Conservation (phyloP, 2,113 vertebrate genomes). For the Notarius lentiginosus region DNA sequence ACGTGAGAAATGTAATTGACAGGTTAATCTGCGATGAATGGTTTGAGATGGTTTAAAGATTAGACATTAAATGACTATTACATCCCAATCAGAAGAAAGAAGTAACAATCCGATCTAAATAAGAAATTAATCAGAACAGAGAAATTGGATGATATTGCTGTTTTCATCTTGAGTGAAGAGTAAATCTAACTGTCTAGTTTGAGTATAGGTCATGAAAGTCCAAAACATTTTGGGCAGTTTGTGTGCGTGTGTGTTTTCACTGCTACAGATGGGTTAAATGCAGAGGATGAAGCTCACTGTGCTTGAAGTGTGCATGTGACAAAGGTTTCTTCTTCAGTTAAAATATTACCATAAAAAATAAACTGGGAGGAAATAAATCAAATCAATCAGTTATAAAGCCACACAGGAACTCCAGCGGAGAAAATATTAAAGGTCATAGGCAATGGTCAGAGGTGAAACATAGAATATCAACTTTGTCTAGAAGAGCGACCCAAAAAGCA, state of each 20-base stretch:
- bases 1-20: background rate
- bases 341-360: background rate
- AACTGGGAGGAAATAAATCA: background rate
- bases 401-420: background rate
- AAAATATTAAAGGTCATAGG: background rate
- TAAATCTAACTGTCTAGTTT: background rate
- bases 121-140: slow-evolving; percentile 13
- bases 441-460: too few relatives aligned
- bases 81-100: slow-evolving; percentile 4
- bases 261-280: too few relatives aligned
- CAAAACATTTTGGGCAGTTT: background rate
- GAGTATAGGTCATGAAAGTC: background rate
- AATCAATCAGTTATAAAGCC: background rate
- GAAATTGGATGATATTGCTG: background rate
- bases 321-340: too few relatives aligned
- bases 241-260: too few relatives aligned
- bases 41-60: background rate
- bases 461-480: too few relatives aligned
- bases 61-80: slow-evolving; percentile 1
- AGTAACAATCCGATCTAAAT: background rate
- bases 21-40: background rate
- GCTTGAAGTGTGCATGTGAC: too few relatives aligned
- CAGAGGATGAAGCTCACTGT: too few relatives aligned
- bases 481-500: too few relatives aligned
- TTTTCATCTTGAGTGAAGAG: background rate